Conservation (phyloP, 2,113 vertebrate species). For the Patagioenas fasciata region DNA sequence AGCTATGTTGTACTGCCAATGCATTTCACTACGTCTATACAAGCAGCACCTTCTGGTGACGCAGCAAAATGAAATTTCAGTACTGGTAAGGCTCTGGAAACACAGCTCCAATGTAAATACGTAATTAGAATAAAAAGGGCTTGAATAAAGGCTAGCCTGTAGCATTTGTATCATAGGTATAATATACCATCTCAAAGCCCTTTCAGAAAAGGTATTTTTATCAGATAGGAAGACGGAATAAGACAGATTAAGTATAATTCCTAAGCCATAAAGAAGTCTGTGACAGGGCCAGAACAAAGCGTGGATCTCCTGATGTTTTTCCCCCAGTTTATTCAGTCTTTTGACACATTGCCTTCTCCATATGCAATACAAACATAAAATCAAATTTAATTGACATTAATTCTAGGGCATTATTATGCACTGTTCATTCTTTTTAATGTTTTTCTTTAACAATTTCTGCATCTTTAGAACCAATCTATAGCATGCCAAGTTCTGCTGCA, state of each 20-base stretch:
- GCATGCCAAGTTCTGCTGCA: constrained; percentile 8
- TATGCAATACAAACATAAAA: not conserved
- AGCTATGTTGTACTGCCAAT: not conserved
- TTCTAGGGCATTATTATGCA: not conserved
- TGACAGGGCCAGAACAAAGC: not conserved
- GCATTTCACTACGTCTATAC: not conserved
- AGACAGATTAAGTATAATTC: not conserved
- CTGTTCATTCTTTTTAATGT: not conserved
- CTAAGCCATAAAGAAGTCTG: not conserved
- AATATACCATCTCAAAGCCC: not conserved
- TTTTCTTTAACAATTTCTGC: not conserved
- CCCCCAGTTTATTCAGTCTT: not conserved
- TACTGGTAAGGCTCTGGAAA: not conserved
- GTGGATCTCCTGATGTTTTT: not conserved
- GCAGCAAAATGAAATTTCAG: not conserved
- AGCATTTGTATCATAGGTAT: not conserved
- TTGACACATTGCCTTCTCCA: not conserved
- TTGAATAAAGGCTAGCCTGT: not conserved
- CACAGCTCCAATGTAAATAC: not conserved
- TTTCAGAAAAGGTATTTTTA: not conserved
- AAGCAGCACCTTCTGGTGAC: not conserved
- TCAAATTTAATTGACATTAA: not conserved
- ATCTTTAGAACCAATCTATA: not conserved
- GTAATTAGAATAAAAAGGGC: not conserved
- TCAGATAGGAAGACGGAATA: not conserved